These are phyloP conservation scores for Sinelater perroti DNA, from an alignment of 2,888 invertebrate genomes.

Conservation along the genomic window DNA sequence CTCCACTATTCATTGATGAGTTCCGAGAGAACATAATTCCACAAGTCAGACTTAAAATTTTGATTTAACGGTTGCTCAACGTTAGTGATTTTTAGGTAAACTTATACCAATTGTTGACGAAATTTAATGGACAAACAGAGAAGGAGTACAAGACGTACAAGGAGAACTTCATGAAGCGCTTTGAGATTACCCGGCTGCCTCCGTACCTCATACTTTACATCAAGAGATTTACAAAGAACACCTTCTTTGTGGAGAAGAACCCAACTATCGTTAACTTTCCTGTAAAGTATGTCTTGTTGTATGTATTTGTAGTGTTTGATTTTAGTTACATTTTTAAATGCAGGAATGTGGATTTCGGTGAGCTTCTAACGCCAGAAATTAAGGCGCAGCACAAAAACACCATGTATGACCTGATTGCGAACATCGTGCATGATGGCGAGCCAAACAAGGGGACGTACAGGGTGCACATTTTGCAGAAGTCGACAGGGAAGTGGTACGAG, in stretches of 20 bases:
- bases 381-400: constrained; percentile 82
- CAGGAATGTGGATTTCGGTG: constrained; percentile 97
- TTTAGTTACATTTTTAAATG: too few relatives aligned
- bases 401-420: constrained; percentile 96
- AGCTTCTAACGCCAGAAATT: constrained; percentile 87
- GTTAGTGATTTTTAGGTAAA: constrained; percentile 73
- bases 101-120: constrained; percentile 89
- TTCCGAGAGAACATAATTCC: constrained; percentile 99
- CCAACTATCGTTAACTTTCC: constrained; percentile 99
- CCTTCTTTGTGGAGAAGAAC: constrained; percentile 98
- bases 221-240: constrained; percentile 98
- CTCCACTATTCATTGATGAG: constrained; percentile 97
- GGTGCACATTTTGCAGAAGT: constrained; percentile 90
- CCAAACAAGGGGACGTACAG: constrained; percentile 94
- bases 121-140: constrained; percentile 94
- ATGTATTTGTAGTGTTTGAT: neutral
- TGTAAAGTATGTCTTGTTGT: constrained; percentile 76
- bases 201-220: constrained; percentile 96
- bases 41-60: constrained; percentile 69
- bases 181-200: constrained; percentile 92
- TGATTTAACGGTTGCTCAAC: neutral
- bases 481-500: constrained; percentile 85
- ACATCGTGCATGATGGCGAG: constrained; percentile 98
- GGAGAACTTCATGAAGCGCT: constrained; percentile 96
- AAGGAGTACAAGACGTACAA: constrained; percentile 99